A percentile compares a stretch with the other conserved stretches of the same genome.
phyloP scores from a whole-genome alignment of 23 tunicate genomes.

The Aplidium turbinatum region DNA sequence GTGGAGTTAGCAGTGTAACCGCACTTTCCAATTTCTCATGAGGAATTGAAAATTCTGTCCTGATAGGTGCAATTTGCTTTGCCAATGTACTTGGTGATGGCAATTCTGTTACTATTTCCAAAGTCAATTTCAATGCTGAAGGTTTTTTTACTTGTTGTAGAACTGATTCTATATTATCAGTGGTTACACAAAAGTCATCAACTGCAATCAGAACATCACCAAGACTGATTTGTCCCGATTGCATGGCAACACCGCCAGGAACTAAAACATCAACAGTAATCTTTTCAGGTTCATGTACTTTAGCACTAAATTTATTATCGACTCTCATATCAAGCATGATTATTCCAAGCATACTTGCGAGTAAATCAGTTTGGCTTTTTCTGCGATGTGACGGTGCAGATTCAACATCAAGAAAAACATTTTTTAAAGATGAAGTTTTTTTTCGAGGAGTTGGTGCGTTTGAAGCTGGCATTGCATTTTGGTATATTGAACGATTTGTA shows the following conservation, averaged over 20 bases:
- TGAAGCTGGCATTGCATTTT: constrained; percentile 22
- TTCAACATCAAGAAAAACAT: constrained; percentile 43
- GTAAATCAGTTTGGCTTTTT: constrained; percentile 11
- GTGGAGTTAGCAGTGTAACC: constrained; percentile 26
- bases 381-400: constrained; percentile 34
- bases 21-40: not conserved
- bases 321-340: constrained; percentile 10
- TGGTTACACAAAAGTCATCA: constrained; percentile 45
- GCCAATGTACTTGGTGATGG: not conserved
- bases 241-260: constrained; percentile 57
- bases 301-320: too few species aligned
- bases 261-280: constrained; percentile 57
- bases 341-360: constrained; percentile 68
- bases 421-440: not conserved
- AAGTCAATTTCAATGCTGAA: constrained; percentile 36
- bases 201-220: constrained; percentile 69
- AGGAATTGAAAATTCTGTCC: not conserved
- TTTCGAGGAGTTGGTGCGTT: not conserved
- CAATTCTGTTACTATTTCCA: not conserved
- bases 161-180: constrained; percentile 57
- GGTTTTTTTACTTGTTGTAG: constrained; percentile 39
- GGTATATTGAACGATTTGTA: constrained; percentile 3
- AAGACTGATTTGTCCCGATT: constrained; percentile 40
- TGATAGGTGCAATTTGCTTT: not conserved
- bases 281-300: constrained; percentile 9